Evolutionary conservation across 92 coral and sea anemone species (phyloP).

Genomic region (Montipora capitata): DNA sequence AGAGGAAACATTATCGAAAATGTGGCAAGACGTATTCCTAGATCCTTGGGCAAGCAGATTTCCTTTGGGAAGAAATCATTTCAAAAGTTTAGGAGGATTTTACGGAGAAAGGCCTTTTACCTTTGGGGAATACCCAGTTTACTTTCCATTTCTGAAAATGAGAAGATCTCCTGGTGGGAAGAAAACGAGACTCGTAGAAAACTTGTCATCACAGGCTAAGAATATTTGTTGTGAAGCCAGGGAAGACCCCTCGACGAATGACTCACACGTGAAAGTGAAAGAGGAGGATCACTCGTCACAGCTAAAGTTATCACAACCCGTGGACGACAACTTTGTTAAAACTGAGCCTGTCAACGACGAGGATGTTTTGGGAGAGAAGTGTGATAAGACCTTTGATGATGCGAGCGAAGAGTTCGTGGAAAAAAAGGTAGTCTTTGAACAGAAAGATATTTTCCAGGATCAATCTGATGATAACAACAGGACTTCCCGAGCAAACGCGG

Average conservation of each 20-base stretch:
- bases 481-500: background rate
- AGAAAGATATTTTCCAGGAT: background rate
- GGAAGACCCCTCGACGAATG: slow-evolving; percentile 32
- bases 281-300: background rate
- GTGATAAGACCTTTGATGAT: background rate
- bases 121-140: slow-evolving; percentile 24
- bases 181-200: slow-evolving; percentile 14
- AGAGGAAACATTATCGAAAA: background rate
- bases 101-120: slow-evolving; percentile 17
- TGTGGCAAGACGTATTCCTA: slow-evolving; percentile 16
- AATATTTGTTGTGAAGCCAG: background rate
- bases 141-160: slow-evolving; percentile 24
- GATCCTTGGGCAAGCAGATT: slow-evolving; percentile 29
- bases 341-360: background rate
- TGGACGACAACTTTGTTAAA: background rate
- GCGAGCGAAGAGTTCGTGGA: background rate
- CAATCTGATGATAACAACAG: background rate
- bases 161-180: slow-evolving; percentile 32
- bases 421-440: background rate
- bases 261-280: slow-evolving; percentile 12
- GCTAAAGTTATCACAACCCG: slow-evolving; percentile 23
- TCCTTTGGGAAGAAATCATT: background rate
- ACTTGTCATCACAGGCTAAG: background rate
- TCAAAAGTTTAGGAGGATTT: slow-evolving; percentile 12
- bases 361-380: background rate